Evolutionary conservation across 2,888 invertebrate genomes (phyloP), one percentile per base, ranked within the genome.

Genomic region (Ischnus inquisitorius): DNA sequence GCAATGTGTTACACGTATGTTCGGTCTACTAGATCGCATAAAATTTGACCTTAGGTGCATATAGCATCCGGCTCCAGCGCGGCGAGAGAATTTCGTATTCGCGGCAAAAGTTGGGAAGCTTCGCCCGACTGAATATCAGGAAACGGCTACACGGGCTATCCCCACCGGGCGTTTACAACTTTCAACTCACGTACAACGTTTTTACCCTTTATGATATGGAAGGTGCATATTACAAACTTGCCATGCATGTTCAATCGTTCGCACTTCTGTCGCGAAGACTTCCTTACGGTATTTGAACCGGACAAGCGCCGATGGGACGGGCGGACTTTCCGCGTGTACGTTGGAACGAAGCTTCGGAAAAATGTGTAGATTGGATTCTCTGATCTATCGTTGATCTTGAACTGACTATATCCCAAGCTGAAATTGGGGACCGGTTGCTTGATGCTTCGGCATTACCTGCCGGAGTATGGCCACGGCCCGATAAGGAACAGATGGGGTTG

Each of bases 71-170:
- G 67, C 22, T 19, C 34, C 62, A 43, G 46, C 62, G 54, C 57
- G 54, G 14, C 64, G 68, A 25, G 72, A 83, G 79, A 79, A 75
- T 75, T 78, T 62, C n/a, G 68, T 72, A 22, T 62, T 41, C 69
- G 79, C 54, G 79, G 77, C 68, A 57, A 82, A 79, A 82, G 69
- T 82, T 79, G 41, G 34, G 75, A 54, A 28, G 28, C 39, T 51
- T 72, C 6, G 46, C 28, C 60, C 51, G 16, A 46, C 22, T 57
- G 34, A 57, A 78, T 64, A 64, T 64, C 46, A 43, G 69, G 57
- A 75, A 54, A 60, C 14, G 22, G 14, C 43, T 22, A 57, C 22
- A 43, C 64, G 22, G 19, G 14, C 28, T 46, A 39, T 51, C 57
- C 46, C 41, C 34, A 10, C 28, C 48, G 12, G 12, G 1, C n/a